Conservation (phyloP, 2,888 invertebrate genomes). For the Drosophila maculinotata region DNA sequence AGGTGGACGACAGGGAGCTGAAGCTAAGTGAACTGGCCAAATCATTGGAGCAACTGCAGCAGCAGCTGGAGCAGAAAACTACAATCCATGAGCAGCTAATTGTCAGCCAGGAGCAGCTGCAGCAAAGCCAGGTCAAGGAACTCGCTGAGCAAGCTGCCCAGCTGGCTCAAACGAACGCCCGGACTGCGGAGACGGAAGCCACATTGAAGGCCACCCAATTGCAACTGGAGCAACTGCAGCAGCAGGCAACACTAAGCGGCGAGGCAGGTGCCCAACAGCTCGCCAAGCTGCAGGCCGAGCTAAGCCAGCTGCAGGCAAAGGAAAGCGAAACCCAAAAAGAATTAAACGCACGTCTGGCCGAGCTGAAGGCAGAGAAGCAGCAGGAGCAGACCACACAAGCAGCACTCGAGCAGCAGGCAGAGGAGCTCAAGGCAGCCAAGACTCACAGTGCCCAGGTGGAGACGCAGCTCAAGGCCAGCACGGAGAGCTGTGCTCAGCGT, state of each 20-base stretch:
- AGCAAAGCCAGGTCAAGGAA: slow-evolving; percentile 52
- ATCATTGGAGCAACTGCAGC: slow-evolving; percentile 24
- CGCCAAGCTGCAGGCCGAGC: slow-evolving; percentile 44
- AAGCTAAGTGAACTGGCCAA: slow-evolving; percentile 27
- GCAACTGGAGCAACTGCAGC: slow-evolving; percentile 54
- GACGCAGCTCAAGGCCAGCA: slow-evolving; percentile 48
- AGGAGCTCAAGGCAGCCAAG: slow-evolving; percentile 49
- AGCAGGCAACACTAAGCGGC: slow-evolving; percentile 38
- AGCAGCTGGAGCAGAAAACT: slow-evolving; percentile 43
- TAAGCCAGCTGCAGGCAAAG: slow-evolving; percentile 33
- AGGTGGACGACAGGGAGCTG: slow-evolving; percentile 12
- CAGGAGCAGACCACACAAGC: slow-evolving; percentile 51
- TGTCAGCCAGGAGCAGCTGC: slow-evolving; percentile 38
- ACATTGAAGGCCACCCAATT: slow-evolving; percentile 9
- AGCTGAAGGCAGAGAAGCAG: slow-evolving; percentile 40
- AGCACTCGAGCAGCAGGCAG: slow-evolving; percentile 48
- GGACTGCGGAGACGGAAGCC: slow-evolving; percentile 12
- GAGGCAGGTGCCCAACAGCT: slow-evolving; percentile 46
- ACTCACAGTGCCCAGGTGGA: slow-evolving; percentile 48
- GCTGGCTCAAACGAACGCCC: slow-evolving; percentile 3
- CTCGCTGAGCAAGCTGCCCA: slow-evolving; percentile 25
- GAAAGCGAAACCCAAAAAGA: slow-evolving; percentile 17
- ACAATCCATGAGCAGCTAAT: slow-evolving; percentile 27
- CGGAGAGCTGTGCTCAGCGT: slow-evolving; percentile 52
- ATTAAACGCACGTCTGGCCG: slow-evolving; percentile 1